Percentiles rank a stretch among this genome's conserved stretches.
Conservation (phyloP, 2,113 vertebrate species). For the Merops nubicus region DNA sequence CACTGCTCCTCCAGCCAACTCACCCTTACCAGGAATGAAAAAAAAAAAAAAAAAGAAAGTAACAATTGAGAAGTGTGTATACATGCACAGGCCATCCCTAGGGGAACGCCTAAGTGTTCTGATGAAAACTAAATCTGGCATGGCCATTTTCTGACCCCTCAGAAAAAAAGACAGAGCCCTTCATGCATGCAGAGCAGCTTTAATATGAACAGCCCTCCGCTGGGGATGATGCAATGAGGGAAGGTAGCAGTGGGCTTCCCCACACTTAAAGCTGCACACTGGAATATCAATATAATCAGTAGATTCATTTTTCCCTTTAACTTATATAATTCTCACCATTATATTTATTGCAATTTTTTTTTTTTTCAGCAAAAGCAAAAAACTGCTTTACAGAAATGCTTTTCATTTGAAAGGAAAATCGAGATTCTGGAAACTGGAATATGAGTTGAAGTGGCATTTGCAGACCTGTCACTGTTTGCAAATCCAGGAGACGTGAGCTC, state of each 20-base stretch:
- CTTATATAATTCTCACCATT: background rate
- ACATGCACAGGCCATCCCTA: background rate
- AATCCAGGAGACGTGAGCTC: slow-evolving; percentile 42
- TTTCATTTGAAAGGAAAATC: background rate
- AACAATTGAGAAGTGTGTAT: background rate
- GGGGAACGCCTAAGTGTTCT: background rate
- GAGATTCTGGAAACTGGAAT: background rate
- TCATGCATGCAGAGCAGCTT: slow-evolving; percentile 8
- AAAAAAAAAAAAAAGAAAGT: background rate
- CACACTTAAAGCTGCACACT: accelerated
- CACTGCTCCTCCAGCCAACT: background rate
- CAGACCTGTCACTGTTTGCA: slow-evolving; percentile 23
- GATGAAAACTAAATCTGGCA: slow-evolving; percentile 7
- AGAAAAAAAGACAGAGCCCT: background rate
- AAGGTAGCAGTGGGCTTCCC: background rate
- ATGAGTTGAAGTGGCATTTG: background rate
- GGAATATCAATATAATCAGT: background rate
- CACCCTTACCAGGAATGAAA: background rate
- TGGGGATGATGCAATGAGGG: background rate
- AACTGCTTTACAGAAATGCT: background rate
- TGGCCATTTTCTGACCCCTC: slow-evolving; percentile 40
- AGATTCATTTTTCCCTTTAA: background rate
- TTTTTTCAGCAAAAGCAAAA: background rate
- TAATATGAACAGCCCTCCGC: accelerated
- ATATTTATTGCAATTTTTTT: background rate